phyloP scores from a whole-genome alignment of 2,113 vertebrate species.

The Nettapus auritus region DNA sequence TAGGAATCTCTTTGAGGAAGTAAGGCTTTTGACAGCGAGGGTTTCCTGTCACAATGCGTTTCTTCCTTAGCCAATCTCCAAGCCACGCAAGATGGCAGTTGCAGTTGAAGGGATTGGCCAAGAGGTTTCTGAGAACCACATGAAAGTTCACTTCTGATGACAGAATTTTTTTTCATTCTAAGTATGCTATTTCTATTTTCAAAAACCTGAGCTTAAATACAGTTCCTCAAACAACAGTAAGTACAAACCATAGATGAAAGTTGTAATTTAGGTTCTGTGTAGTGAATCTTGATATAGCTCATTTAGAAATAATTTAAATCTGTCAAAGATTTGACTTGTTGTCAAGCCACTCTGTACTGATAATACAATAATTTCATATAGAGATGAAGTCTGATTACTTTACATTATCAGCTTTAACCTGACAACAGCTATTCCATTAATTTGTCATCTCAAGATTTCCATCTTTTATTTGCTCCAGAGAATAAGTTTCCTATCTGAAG shows the following conservation, averaged over 20 bases:
- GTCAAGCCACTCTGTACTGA: constrained; percentile 66
- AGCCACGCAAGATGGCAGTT: constrained; percentile 97
- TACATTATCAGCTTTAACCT: constrained; percentile 80
- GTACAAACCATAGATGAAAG: constrained; percentile 24
- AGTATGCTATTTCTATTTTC: not conserved
- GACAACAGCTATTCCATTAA: constrained; percentile 81
- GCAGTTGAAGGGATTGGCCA: constrained; percentile 99
- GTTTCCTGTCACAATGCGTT: constrained; percentile 96
- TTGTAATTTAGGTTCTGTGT: constrained; percentile 29
- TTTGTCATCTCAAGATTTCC: constrained; percentile 79
- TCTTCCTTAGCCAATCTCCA: constrained; percentile 96
- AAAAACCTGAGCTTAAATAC: not conserved
- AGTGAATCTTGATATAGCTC: constrained; percentile 49
- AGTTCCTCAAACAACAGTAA: not conserved
- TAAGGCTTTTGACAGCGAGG: constrained; percentile 97
- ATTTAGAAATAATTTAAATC: constrained; percentile 74
- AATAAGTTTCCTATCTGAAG: constrained; percentile 77
- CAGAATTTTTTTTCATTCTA: not conserved
- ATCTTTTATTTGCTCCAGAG: constrained; percentile 79
- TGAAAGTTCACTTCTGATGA: not conserved
- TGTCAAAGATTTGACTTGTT: constrained; percentile 70
- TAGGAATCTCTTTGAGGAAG: constrained; percentile 98
- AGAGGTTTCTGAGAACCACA: constrained; percentile 85
- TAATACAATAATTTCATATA: constrained; percentile 78
- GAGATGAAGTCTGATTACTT: constrained; percentile 79